Evolutionary conservation across 2,113 vertebrate genomes (phyloP).

Genomic region (Strigops habroptila): DNA sequence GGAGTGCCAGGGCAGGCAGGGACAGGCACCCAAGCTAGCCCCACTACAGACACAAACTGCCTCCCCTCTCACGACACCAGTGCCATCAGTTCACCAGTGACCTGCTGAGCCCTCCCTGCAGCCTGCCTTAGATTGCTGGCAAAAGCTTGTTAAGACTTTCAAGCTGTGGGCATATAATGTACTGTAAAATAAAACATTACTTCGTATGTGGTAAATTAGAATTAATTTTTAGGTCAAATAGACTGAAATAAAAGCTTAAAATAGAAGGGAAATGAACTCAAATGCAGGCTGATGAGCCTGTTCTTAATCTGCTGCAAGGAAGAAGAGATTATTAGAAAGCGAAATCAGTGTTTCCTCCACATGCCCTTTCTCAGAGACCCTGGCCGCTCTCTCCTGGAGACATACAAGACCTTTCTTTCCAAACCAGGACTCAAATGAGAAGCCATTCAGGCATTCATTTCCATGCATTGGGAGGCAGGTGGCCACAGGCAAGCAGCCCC

Average conservation of each 20-base stretch:
- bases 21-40: too few relatives aligned
- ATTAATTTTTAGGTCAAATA: not conserved
- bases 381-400: not conserved
- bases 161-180: not conserved
- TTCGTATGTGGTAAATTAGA: not conserved
- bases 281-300: not conserved
- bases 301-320: not conserved
- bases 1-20: not conserved
- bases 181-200: not conserved
- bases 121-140: not conserved
- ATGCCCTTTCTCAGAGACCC: not conserved
- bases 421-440: not conserved
- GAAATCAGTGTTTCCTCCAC: not conserved
- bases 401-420: not conserved
- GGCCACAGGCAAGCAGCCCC: not conserved
- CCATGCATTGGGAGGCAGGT: not conserved
- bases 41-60: rapidly evolving
- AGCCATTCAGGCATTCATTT: rapidly evolving
- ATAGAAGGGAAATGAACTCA: not conserved
- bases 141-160: not conserved
- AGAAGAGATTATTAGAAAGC: not conserved
- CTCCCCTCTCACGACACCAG: rapidly evolving
- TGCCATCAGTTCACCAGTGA: not conserved
- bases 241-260: not conserved
- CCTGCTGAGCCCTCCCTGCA: not conserved